Evolutionary conservation across 92 coral and sea anemone species (phyloP), one percentile per base, ranked within the genome.

Genomic region (Siderastrea siderea): DNA sequence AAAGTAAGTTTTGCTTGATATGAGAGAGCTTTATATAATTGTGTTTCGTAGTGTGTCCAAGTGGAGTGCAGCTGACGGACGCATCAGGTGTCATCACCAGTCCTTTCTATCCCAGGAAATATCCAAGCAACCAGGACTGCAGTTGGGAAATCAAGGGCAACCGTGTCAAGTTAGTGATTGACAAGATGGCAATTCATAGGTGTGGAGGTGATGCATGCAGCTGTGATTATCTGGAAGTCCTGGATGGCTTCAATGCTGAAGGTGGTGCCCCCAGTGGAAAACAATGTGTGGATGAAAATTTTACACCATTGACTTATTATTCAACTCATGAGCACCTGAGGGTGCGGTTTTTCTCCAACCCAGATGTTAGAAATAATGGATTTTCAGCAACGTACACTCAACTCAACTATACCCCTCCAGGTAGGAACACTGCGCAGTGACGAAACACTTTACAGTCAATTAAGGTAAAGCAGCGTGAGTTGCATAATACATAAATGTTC

Each of bases 11-110:
- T 26, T 26, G 38, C 38, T 26, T 26, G 38, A 26, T 15, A 58
- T 58, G 10, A 10, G 14, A 61, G 5, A 6, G 5, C 66, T 14
- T 61, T 26, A 10, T 61, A 14, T 3, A 14, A 15, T 9, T 66
- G 9, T 65, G 13, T 62, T 54, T 47, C 63, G 9, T 26, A 80
- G 84, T 80, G 58, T 80, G 84, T 8, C 84, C 84, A 48, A 19
- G 47, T 2, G 15, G 11, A 43, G 49, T 15, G 13, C 8, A 38
- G 12, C 14, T 80, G 61, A 68, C 7, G 15, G 84, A 80, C n/a
- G 46, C 57, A 47, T 62, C 84, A 12, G 84, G 84, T n/a, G 75
- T 68, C n/a, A 50, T 80, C 3, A 80, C 64, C 17, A 64, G 38
- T 26, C 38, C 38, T 26, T 26, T 26, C 38, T 26, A 26, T 26